phyloP scores from a whole-genome alignment of 2,888 invertebrate species.

The Carpatolechia fugitivella region DNA sequence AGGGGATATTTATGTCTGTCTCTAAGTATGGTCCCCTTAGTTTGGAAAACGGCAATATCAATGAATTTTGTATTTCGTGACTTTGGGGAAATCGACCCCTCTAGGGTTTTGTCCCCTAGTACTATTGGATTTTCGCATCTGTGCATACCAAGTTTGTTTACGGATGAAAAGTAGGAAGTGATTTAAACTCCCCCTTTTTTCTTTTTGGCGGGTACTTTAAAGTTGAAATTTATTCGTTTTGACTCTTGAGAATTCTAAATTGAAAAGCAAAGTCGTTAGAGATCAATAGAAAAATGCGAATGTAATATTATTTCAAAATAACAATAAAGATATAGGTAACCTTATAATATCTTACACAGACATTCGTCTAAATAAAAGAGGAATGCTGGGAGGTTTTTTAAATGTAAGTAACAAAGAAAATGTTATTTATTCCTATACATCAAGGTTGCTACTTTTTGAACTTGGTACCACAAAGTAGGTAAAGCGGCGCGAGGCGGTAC shows the following conservation, averaged over 20 bases:
- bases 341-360: too few species aligned
- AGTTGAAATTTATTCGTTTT: constrained; percentile 5
- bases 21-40: constrained; percentile 24
- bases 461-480: too few species aligned
- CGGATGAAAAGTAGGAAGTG: constrained; percentile 58
- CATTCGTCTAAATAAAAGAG: too few species aligned
- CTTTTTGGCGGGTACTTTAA: constrained; percentile 13
- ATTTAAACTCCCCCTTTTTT: constrained; percentile 20
- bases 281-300: too few species aligned
- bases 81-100: constrained; percentile 66
- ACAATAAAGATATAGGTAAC: too few species aligned
- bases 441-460: too few species aligned
- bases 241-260: background rate
- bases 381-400: too few species aligned
- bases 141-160: constrained; percentile 68
- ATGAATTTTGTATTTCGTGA: constrained; percentile 71
- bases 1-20: constrained; percentile 10
- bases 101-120: constrained; percentile 52
- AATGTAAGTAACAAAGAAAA: too few species aligned
- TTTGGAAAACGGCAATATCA: constrained; percentile 58
- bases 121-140: constrained; percentile 71
- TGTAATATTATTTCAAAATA: background rate
- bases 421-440: too few species aligned
- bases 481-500: too few species aligned
- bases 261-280: background rate